Percentiles rank a stretch among this genome's conserved stretches.
These are phyloP conservation scores for Thamnaconus septentrionalis DNA, from an alignment of 2,113 vertebrate species.

Conservation along the genomic window DNA sequence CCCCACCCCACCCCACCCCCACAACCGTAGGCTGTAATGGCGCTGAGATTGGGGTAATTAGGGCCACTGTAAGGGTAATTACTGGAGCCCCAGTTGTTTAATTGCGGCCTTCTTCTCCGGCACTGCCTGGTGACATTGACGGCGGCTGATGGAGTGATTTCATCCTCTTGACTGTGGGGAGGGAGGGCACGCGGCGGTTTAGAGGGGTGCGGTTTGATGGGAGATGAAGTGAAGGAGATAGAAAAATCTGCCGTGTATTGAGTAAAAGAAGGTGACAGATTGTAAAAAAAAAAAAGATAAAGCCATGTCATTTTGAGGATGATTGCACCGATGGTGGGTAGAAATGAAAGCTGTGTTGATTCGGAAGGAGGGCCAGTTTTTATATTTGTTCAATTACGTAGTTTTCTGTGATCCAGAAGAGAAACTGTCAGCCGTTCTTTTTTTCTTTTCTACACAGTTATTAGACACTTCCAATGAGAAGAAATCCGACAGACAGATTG, in stretches of 20 bases:
- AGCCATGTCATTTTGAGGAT: too few relatives aligned
- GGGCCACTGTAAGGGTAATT: slow-evolving; percentile 76
- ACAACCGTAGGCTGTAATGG: slow-evolving; percentile 69
- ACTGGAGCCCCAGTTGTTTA: slow-evolving; percentile 79
- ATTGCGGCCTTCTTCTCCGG: slow-evolving; percentile 74
- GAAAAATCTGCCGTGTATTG: background rate
- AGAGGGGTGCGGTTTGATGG: slow-evolving; percentile 39
- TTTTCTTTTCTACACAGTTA: too few relatives aligned
- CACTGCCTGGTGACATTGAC: slow-evolving; percentile 70
- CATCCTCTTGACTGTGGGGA: slow-evolving; percentile 63
- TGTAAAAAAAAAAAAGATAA: too few relatives aligned
- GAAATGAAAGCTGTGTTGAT: too few relatives aligned
- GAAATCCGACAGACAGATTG: too few relatives aligned
- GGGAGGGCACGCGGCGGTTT: slow-evolving; percentile 34
- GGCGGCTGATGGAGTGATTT: slow-evolving; percentile 64
- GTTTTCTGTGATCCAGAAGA: too few relatives aligned
- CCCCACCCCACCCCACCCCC: slow-evolving; percentile 47
- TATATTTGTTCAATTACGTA: too few relatives aligned
- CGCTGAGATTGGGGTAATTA: slow-evolving; percentile 79
- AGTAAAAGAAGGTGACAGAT: slow-evolving; percentile 8
- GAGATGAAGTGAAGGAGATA: slow-evolving; percentile 21
- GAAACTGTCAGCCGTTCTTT: too few relatives aligned
- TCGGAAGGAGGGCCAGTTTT: too few relatives aligned
- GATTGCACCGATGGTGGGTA: too few relatives aligned
- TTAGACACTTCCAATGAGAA: too few relatives aligned